Percentiles rank a stretch among this genome's conserved stretches.
phyloP scores from a whole-genome alignment of 2,113 vertebrate species.

The Dermatemys mawii region DNA sequence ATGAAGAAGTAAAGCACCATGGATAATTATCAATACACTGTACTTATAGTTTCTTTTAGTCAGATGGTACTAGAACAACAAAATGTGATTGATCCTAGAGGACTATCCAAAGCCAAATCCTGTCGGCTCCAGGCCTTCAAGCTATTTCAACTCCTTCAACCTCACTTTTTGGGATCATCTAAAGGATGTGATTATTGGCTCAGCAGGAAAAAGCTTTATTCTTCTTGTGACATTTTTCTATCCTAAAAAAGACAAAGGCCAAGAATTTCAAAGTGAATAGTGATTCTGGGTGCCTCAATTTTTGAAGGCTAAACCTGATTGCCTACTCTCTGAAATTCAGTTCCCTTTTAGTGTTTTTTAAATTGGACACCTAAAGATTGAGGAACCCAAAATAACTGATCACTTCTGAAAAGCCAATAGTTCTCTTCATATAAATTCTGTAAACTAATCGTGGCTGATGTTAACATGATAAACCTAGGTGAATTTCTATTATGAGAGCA shows the following conservation, averaged over 20 bases:
- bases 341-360: not conserved
- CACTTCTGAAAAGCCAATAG: not conserved
- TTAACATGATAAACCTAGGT: conserved; percentile 59
- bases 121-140: conserved; percentile 20
- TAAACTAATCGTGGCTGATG: conserved; percentile 65
- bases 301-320: not conserved
- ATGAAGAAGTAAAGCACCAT: not conserved
- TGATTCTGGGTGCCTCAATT: not conserved
- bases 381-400: not conserved
- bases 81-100: conserved; percentile 33
- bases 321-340: not conserved
- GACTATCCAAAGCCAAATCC: conserved; percentile 29
- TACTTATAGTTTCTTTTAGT: conserved; percentile 39
- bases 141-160: conserved; percentile 42
- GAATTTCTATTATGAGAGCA: conserved; percentile 44
- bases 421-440: conserved; percentile 3
- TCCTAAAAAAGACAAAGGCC: not conserved
- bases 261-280: conserved; percentile 9
- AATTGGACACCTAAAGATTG: not conserved
- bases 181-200: conserved; percentile 45
- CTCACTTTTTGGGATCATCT: conserved; percentile 34
- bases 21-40: not conserved
- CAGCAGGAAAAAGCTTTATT: not conserved
- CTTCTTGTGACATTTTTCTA: conserved; percentile 19
- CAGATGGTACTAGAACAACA: not conserved